phyloP scores from a whole-genome alignment of 2,888 invertebrate species.

The Glaucopsyche alexis region DNA sequence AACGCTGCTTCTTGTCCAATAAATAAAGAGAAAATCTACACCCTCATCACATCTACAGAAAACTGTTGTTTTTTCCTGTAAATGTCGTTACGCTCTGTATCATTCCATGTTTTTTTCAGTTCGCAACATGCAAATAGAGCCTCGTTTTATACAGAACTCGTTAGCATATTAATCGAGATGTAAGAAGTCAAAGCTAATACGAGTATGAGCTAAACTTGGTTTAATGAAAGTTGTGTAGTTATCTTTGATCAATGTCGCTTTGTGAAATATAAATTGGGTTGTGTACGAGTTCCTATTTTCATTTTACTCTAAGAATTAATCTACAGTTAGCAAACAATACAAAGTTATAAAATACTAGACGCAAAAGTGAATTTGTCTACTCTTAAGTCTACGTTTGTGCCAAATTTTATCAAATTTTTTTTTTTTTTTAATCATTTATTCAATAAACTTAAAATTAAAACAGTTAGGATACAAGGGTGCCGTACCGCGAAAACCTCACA shows the following conservation, averaged over 20 bases:
- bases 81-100: background rate
- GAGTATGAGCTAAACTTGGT: background rate
- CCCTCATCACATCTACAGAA: background rate
- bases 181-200: slow-evolving; percentile 10
- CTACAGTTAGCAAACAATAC: too few relatives aligned
- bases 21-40: too few relatives aligned
- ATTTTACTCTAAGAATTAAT: too few relatives aligned
- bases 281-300: background rate
- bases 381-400: too few relatives aligned
- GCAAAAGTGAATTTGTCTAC: too few relatives aligned
- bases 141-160: slow-evolving; percentile 14
- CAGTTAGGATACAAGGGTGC: too few relatives aligned
- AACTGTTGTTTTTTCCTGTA: background rate
- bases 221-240: background rate
- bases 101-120: background rate
- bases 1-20: too few relatives aligned
- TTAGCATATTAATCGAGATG: slow-evolving; percentile 19
- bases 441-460: too few relatives aligned
- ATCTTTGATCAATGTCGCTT: background rate
- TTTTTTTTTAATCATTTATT: too few relatives aligned
- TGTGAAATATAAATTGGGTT: slow-evolving; percentile 12
- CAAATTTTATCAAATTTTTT: too few relatives aligned
- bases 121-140: background rate
- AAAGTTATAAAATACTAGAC: too few relatives aligned
- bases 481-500: too few relatives aligned